These are phyloP conservation scores for Micromys minutus DNA, from an alignment of 2,113 vertebrate species.

Conservation along the genomic window DNA sequence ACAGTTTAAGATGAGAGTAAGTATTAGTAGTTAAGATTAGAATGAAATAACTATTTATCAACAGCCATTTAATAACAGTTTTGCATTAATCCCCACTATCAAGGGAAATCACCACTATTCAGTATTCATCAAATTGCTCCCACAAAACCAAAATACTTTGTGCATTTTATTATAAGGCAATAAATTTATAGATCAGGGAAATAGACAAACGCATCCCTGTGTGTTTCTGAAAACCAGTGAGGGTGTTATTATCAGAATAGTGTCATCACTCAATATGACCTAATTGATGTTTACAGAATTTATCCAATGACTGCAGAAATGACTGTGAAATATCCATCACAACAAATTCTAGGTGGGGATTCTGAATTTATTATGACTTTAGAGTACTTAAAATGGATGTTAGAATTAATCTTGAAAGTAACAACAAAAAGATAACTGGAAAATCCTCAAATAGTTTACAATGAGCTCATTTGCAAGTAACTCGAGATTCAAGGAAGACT, in stretches of 20 bases:
- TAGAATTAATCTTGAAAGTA: not conserved
- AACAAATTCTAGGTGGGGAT: not conserved
- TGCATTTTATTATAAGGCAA: not conserved
- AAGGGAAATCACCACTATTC: not conserved
- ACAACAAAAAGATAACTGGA: not conserved
- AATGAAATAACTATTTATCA: not conserved
- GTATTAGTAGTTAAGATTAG: not conserved
- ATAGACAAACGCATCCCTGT: not conserved
- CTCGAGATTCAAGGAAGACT: not conserved
- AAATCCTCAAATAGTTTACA: not conserved
- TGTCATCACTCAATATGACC: not conserved
- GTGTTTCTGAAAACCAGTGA: not conserved
- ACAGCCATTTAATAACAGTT: not conserved
- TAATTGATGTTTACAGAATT: not conserved
- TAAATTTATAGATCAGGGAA: not conserved
- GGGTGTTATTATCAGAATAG: not conserved
- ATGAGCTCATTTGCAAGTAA: conserved; percentile 7
- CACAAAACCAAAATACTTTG: not conserved
- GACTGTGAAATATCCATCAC: not conserved
- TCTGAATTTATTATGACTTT: not conserved
- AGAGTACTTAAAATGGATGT: not conserved
- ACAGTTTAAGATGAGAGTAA: not conserved
- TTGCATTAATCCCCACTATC: not conserved
- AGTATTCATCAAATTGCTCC: not conserved
- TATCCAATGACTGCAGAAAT: not conserved